These are phyloP conservation scores for Anguilla obscura DNA, from an alignment of 2,797 vertebrate genomes.

Conservation along the genomic window DNA sequence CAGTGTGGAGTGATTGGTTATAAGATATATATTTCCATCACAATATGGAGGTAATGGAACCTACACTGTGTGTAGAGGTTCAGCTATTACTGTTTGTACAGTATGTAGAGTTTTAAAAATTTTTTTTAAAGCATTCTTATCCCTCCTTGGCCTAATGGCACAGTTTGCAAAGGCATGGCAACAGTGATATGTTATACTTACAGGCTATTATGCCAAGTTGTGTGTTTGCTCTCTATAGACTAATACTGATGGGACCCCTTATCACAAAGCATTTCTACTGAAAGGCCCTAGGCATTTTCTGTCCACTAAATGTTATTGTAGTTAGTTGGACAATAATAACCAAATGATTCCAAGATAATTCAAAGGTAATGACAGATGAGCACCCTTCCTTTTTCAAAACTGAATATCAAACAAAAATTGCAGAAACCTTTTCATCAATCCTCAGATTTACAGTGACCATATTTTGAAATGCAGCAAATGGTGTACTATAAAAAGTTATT, in stretches of 20 bases:
- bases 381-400: not conserved
- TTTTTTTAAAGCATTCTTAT: not conserved
- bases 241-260: not conserved
- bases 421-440: not conserved
- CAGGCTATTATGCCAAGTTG: not conserved
- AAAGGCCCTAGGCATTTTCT: not conserved
- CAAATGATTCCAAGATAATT: not conserved
- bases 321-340: not conserved
- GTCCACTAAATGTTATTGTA: not conserved
- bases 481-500: not conserved
- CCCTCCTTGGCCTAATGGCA: not conserved
- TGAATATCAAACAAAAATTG: not conserved
- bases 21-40: not conserved
- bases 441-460: not conserved
- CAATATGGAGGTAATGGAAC: not conserved
- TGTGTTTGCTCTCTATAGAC: not conserved
- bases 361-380: too few species aligned
- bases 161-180: not conserved
- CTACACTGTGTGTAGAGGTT: slow-evolving; percentile 12
- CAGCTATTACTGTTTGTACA: slow-evolving; percentile 4
- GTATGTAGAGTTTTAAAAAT: not conserved
- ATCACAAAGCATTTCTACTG: not conserved
- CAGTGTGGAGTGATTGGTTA: not conserved
- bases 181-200: not conserved
- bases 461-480: not conserved